Conservation (phyloP, 2,888 invertebrate species). For the Luffia ferchaultella region DNA sequence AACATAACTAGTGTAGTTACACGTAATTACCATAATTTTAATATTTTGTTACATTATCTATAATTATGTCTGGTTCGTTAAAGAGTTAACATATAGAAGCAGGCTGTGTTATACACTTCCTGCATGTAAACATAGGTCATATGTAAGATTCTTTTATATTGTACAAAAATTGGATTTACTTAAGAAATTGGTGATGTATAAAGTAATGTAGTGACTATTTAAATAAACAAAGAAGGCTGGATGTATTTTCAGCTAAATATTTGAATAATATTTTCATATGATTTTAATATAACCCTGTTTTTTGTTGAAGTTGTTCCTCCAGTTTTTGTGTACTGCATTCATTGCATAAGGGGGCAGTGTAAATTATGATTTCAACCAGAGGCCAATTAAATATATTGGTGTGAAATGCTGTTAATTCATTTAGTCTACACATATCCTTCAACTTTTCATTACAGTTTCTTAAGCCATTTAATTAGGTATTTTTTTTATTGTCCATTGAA, state of each 20-base stretch:
- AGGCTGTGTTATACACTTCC: slow-evolving; percentile 47
- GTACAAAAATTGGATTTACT: slow-evolving; percentile 67
- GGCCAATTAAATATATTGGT: slow-evolving; percentile 65
- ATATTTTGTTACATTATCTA: slow-evolving; percentile 59
- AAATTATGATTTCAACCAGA: slow-evolving; percentile 61
- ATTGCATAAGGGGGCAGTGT: slow-evolving; percentile 50
- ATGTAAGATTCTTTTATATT: slow-evolving; percentile 65
- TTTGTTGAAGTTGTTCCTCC: slow-evolving; percentile 55
- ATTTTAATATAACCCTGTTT: slow-evolving; percentile 67
- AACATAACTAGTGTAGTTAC: slow-evolving; percentile 62
- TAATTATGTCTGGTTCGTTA: slow-evolving; percentile 42
- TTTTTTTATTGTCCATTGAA: too few species aligned
- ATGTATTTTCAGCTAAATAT: slow-evolving; percentile 55
- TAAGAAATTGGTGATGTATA: slow-evolving; percentile 67
- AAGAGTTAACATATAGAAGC: slow-evolving; percentile 39
- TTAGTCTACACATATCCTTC: background rate
- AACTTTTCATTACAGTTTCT: too few species aligned
- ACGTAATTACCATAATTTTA: slow-evolving; percentile 62
- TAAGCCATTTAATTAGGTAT: too few species aligned
- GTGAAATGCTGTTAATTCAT: slow-evolving; percentile 44
- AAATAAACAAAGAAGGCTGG: slow-evolving; percentile 62
- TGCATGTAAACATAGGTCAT: slow-evolving; percentile 51
- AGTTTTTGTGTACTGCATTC: slow-evolving; percentile 39
- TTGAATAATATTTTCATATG: slow-evolving; percentile 64
- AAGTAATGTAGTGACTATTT: slow-evolving; percentile 65